Conservation (phyloP, 2,797 vertebrate genomes). For the Alfaro cultratus region DNA sequence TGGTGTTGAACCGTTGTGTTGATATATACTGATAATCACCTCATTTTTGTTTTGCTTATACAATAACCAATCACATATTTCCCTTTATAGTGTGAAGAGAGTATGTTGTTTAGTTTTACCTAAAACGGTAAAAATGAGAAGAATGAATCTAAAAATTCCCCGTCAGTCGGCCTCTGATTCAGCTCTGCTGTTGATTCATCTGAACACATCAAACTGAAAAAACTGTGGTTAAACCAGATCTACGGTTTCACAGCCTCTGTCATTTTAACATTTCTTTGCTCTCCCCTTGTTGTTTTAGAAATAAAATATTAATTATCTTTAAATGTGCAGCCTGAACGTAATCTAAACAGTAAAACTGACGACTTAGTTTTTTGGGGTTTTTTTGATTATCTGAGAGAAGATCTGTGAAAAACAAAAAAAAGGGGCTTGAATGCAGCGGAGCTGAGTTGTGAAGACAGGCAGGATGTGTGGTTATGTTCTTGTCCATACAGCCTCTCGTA, state of each 20-base stretch:
- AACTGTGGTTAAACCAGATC: background rate
- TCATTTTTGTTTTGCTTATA: background rate
- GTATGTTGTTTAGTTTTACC: background rate
- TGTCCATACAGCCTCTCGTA: background rate
- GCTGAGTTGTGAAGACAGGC: slow-evolving; percentile 5
- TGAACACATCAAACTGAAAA: slow-evolving; percentile 1
- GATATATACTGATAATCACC: background rate
- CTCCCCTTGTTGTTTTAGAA: background rate
- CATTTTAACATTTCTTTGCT: background rate
- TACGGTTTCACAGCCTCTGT: background rate
- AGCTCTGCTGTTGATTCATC: background rate
- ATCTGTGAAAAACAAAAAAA: background rate
- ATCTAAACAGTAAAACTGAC: background rate
- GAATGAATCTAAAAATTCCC: background rate
- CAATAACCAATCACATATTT: background rate
- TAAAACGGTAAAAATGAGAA: background rate
- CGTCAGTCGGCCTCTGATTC: background rate
- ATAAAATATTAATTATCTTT: background rate
- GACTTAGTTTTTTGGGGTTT: background rate
- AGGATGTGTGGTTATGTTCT: slow-evolving; percentile 27
- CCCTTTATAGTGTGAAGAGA: background rate
- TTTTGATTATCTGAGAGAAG: background rate
- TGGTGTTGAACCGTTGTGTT: too few species aligned
- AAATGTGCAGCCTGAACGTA: background rate
- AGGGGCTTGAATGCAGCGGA: background rate